Percentiles rank a stretch among this genome's conserved stretches.
Conservation (phyloP, 2,888 invertebrate species). For the Gymnosoma rotundatum region DNA sequence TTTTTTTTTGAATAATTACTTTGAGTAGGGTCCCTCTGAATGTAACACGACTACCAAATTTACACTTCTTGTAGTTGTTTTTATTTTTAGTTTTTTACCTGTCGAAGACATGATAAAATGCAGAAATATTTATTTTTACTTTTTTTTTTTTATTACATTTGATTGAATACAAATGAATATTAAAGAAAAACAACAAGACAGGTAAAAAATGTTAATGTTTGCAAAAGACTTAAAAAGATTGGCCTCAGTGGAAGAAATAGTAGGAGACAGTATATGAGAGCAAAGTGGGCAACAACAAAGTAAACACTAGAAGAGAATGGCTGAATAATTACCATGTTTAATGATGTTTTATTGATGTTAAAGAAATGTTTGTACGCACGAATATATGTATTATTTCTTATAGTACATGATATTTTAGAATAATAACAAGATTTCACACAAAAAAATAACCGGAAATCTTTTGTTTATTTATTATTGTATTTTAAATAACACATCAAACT, state of each 20-base stretch:
- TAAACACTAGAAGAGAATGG: slow-evolving; percentile 36
- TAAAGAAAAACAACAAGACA: slow-evolving; percentile 32
- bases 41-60: not conserved
- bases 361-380: not conserved
- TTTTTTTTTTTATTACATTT: slow-evolving; percentile 46
- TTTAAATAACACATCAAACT: not conserved
- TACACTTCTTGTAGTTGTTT: slow-evolving; percentile 34
- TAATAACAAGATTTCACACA: not conserved
- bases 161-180: slow-evolving; percentile 43
- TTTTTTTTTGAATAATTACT: not conserved
- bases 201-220: slow-evolving; percentile 43
- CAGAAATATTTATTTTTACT: slow-evolving; percentile 40
- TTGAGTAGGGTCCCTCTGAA: slow-evolving; percentile 29
- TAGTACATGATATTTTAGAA: not conserved
- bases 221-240: slow-evolving; percentile 43
- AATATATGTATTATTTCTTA: not conserved
- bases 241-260: not conserved
- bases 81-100: slow-evolving; percentile 53
- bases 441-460: not conserved
- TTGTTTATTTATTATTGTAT: not conserved
- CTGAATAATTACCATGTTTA: slow-evolving; percentile 51
- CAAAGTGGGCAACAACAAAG: not conserved
- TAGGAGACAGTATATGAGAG: slow-evolving; percentile 8
- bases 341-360: slow-evolving; percentile 44
- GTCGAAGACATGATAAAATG: slow-evolving; percentile 68